Base-by-base conservation (phyloP, 2,797 vertebrate genomes). In the Huso huso region DNA sequence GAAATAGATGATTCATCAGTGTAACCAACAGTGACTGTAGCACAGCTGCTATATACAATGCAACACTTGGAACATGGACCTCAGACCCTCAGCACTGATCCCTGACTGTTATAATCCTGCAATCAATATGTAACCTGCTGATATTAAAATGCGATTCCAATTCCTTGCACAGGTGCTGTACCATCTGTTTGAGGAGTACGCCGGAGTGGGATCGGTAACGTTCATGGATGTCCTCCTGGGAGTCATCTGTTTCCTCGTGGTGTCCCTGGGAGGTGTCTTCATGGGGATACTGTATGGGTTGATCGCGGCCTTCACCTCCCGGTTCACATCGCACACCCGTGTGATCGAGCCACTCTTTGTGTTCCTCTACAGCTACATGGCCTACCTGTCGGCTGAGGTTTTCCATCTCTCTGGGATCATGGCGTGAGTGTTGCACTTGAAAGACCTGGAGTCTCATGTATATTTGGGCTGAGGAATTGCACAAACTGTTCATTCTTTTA, bases 371-470 rank as follows among this genome's bases (percentile, higher is more conserved):
- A 98, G 96, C 88, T 99, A 98, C 86, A 94, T 99, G 94, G 95
- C 96, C 0, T 98, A 99, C 73, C 89, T 99, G 72, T 95, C 95
- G 0, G 94, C 96, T 0, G 97, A 99, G 84, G 85, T 98, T 77
- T 98, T 99, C 88, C 96, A 98, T 79, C 93, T 99, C 10, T 99
- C 97, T 0, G 97, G 97, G 75, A 99, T 99, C 88, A 99, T 99
- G 96, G 93, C 97, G 97, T 99, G 86, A 95, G 97, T 95, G 49
- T 71, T 3, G n/a, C 65, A 60, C 58, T n/a, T 37, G 23, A 37
- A 37, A 37, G 23, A 37, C 15, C 15, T 18, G 15, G 15, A 18
- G 15, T 18, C 15, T 18, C 15, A 18, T 37, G 23, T 37, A 37
- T 37, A 4, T 37, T 37, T 37, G 23, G 23, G 23, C 23, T 37